Evolutionary conservation across 2,797 vertebrate species (phyloP), one percentile per base, ranked within the genome.

Genomic region (Syngnathus rostellatus): DNA sequence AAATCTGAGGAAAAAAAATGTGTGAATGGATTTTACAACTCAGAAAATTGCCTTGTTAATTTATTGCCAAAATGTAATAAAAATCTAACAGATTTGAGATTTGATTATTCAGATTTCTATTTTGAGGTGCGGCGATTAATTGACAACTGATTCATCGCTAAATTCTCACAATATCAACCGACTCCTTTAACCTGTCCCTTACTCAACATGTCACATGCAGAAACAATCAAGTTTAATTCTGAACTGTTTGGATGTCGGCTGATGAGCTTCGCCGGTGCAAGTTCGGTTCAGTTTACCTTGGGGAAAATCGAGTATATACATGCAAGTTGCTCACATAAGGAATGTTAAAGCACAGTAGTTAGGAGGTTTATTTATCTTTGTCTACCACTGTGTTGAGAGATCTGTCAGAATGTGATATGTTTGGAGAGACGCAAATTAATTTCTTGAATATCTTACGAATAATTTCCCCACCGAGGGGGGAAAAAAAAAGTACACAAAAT

Each of bases 61-160:
- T 92, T 92, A 92, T 92, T 91, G 83, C 84, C 57, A 76, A 83
- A 81, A 82, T 65, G 60, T 41, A 82, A 89, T 85, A 83, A 83
- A 85, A 68, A 53, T 74, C 59, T 58, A 68, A 74, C 63, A 71
- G 64, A 73, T 69, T 41, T 31, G 17, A 2, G 17, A 2, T 9
- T 19, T 9, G 17, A 7, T 53, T 41, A 23, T 65, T 68, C 17
- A 17, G 23, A 57, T 51, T 51, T 51, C 8, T 21, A 51, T 4
- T 19, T 45, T 12, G 43, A 14, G 43, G 12, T 14, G 43, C 43
- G 14, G 16, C 12, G 16, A 46, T 46, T 46, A 46, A 46, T 46
- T 17, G 45, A 46, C 14, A 46, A 46, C 16, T 17, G 5, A 46
- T 46, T 46, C 5, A 46, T 46, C 1, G 14, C 31, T 31, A 31